These are phyloP conservation scores for Pogonus chalceus DNA, from an alignment of 1,140 invertebrate genomes.

Conservation along the genomic window DNA sequence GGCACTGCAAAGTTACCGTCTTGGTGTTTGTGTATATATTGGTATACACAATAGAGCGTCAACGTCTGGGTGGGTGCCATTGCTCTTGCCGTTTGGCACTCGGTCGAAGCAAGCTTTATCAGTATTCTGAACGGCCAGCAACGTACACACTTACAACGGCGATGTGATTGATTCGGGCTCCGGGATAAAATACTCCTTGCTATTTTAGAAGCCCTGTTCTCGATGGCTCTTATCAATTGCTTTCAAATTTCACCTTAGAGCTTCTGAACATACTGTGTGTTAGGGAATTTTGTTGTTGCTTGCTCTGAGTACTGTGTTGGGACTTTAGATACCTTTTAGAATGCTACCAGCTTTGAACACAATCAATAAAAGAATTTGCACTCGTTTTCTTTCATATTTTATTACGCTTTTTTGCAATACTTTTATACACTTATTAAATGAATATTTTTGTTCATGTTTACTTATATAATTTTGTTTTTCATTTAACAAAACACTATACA, in stretches of 20 bases:
- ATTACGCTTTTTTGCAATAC: no score
- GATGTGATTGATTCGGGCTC: constrained; percentile 4
- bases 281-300: no score
- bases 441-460: no score
- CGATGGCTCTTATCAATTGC: constrained; percentile 7
- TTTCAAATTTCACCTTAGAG: constrained; percentile 7
- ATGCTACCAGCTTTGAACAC: no score
- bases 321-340: no score
- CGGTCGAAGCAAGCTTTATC: neutral
- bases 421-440: no score
- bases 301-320: no score
- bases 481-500: no score
- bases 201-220: neutral
- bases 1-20: neutral
- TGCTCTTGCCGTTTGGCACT: neutral
- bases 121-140: constrained; percentile 1
- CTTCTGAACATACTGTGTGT: no score
- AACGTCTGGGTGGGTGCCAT: neutral
- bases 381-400: no score
- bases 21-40: neutral
- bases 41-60: neutral
- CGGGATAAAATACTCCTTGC: neutral
- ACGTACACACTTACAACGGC: neutral
- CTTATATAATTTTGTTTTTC: no score
- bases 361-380: no score